Percentiles rank a stretch among this genome's conserved stretches.
Evolutionary conservation across 2,113 vertebrate species (phyloP).

Genomic region (Nanorana parkeri): DNA sequence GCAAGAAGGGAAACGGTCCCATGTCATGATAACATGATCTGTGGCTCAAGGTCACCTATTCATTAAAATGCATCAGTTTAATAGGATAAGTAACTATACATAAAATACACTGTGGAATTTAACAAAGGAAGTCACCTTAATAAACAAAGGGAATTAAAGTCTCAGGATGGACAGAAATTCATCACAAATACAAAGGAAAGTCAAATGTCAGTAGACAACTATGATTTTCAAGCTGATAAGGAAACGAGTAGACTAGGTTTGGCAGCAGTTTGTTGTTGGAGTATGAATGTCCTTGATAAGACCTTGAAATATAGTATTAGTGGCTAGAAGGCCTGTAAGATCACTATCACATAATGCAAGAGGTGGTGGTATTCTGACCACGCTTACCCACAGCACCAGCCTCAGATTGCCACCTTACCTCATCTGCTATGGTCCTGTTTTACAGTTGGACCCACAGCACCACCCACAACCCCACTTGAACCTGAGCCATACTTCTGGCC

Average conservation of each 20-base stretch:
- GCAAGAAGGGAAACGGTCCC: background rate
- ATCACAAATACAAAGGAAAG: slow-evolving; percentile 27
- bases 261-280: background rate
- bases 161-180: background rate
- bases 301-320: background rate
- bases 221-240: background rate
- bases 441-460: too few relatives aligned
- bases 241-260: slow-evolving; percentile 13
- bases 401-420: too few relatives aligned
- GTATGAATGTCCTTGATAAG: background rate
- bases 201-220: background rate
- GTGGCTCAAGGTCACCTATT: background rate
- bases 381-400: too few relatives aligned
- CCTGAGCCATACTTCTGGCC: too few relatives aligned
- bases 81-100: background rate
- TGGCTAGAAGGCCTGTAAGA: too few relatives aligned
- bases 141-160: background rate
- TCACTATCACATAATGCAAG: too few relatives aligned
- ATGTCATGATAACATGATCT: background rate
- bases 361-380: too few relatives aligned
- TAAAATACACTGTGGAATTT: background rate
- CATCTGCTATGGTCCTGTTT: too few relatives aligned
- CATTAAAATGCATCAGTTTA: background rate
- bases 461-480: too few relatives aligned
- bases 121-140: background rate